Evolutionary conservation across 2,888 invertebrate genomes (phyloP).

Genomic region (Diabrotica balteata): DNA sequence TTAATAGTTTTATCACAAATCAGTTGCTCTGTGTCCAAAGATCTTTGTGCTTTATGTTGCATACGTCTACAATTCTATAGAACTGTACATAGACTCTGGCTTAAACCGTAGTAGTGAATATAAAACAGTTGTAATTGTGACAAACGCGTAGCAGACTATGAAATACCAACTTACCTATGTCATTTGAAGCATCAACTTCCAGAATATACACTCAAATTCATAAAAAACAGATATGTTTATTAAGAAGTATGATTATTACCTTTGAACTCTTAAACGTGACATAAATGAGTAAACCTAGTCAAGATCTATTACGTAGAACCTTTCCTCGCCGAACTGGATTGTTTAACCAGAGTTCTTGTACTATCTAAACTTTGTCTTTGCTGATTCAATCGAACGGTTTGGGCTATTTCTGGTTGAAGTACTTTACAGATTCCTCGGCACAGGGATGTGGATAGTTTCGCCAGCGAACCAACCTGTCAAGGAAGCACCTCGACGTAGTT

Average conservation of each 20-base stretch:
- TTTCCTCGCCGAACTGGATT: conserved; percentile 51
- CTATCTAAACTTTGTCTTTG: conserved; percentile 56
- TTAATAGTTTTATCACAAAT: too few species aligned
- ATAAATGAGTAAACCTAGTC: background rate
- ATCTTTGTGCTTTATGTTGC: too few species aligned
- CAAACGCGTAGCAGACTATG: too few species aligned
- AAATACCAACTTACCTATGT: too few species aligned
- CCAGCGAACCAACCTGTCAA: conserved; percentile 61
- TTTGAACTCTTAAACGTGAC: conserved; percentile 1
- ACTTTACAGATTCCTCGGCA: conserved; percentile 55
- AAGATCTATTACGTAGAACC: conserved; percentile 50
- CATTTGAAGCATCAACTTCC: too few species aligned
- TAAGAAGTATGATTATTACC: background rate
- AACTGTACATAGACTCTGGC: too few species aligned
- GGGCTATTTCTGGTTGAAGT: conserved; percentile 48
- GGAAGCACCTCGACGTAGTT: conserved; percentile 93
- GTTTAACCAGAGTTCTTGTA: conserved; percentile 45
- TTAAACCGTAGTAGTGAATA: too few species aligned
- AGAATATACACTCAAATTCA: too few species aligned
- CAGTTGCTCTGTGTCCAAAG: too few species aligned
- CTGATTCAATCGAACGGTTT: conserved; percentile 42
- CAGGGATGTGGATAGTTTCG: conserved; percentile 55
- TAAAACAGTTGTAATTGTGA: too few species aligned
- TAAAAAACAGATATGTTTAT: background rate
- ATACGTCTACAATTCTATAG: too few species aligned